Evolutionary conservation across 2,113 vertebrate species (phyloP), one percentile per base, ranked within the genome.

Genomic region (Alexandromys fortis): DNA sequence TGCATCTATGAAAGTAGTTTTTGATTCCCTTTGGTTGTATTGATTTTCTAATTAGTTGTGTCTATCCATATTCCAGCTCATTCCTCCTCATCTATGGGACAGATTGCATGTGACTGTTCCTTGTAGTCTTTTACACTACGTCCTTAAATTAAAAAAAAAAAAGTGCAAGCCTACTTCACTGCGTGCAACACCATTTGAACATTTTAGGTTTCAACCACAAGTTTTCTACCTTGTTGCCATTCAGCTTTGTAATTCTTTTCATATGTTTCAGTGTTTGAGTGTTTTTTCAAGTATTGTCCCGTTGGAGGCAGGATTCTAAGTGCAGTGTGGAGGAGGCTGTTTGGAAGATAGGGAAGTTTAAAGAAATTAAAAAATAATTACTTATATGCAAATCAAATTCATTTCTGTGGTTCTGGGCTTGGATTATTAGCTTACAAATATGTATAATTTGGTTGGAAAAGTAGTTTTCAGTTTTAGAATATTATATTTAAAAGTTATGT

Each of bases 221-320:
- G n/a, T 92, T 92, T 91, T 61, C 0, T 88, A 17, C 22, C 83
- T 63, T 47, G 21, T 86, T 83, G 63, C 67, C 5, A 35, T 26
- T 90, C 63, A 38, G 14, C 49, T 95, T 94, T 94, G 47, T 81
- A 91, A 92, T 96, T 58, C 35, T 96, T 91, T 96, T 86, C 58
- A 67, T 68, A 35, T 28, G 52, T 58, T 77, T 92, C 90, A 47
- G 22, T 94, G 11, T 85, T 91, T 79, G 13, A 94, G 13, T 26
- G 47, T 91, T 95, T 90, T 67, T 28, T 9, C 42, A 94, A 45
- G 42, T 85, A 22, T 38, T 93, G 68, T 88, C 52, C 82, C 87
- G 0, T 45, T 58, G 55, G 91, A 24, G 30, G 14, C 35, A 92
- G 30, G 12, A 77, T 75, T 93, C 73, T 19, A 77, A 78, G 78